These are phyloP conservation scores for Masticophis lateralis DNA, from an alignment of 2,797 vertebrate species.

Conservation along the genomic window DNA sequence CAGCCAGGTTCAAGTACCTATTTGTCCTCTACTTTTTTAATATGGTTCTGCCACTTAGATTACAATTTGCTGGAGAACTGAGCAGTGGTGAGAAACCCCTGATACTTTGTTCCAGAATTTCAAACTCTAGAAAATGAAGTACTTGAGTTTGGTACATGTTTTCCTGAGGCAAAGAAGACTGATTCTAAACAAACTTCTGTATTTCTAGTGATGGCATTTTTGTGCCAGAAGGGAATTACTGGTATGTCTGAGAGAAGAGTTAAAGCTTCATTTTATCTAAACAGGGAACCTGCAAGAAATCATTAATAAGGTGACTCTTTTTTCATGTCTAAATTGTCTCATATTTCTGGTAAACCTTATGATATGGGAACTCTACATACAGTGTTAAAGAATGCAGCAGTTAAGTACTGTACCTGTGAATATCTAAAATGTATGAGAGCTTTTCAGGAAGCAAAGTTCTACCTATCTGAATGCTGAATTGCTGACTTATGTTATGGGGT, in stretches of 20 bases:
- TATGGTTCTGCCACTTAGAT: background rate
- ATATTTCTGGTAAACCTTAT: background rate
- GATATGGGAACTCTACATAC: background rate
- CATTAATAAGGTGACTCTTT: background rate
- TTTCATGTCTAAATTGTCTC: background rate
- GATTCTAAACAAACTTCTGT: background rate
- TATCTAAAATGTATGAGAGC: background rate
- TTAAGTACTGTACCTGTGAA: background rate
- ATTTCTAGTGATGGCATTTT: background rate
- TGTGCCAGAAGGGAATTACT: background rate
- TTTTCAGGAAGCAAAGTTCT: slow-evolving; percentile 11
- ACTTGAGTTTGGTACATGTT: background rate
- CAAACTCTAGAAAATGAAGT: background rate
- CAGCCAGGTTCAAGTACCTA: background rate
- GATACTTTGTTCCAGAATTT: background rate
- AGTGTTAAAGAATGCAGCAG: background rate
- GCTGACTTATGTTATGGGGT: slow-evolving; percentile 5
- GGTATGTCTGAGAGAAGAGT: background rate
- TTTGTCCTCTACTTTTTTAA: background rate
- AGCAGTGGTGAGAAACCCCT: background rate
- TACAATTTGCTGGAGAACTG: background rate
- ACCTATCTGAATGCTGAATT: background rate
- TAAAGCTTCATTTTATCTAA: background rate
- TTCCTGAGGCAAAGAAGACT: background rate
- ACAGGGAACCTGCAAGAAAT: background rate